phyloP scores from a whole-genome alignment of 2,113 vertebrate genomes.

The Cebidichthys violaceus region DNA sequence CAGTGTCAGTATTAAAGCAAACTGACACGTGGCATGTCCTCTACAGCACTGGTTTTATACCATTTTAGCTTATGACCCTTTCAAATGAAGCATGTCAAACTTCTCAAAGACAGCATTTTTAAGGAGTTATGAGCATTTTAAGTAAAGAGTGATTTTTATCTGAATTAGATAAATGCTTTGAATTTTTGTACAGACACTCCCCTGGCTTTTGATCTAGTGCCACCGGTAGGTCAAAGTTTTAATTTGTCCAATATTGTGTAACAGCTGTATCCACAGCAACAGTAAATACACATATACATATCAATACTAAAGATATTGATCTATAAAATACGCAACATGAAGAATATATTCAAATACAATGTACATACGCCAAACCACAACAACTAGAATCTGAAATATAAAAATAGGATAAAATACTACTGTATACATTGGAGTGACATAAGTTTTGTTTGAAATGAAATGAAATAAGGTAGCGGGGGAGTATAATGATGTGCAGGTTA shows the following conservation, averaged over 20 bases:
- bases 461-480: too few relatives aligned
- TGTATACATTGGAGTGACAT: not conserved
- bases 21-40: not conserved
- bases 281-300: not conserved
- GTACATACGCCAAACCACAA: not conserved
- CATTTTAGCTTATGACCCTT: not conserved
- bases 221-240: not conserved
- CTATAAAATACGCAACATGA: not conserved
- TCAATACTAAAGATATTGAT: not conserved
- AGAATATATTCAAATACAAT: not conserved
- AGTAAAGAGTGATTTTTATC: not conserved
- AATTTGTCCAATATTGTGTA: not conserved
- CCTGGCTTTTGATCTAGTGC: not conserved
- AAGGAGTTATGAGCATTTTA: not conserved
- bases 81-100: not conserved
- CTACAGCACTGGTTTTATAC: not conserved
- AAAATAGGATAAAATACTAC: not conserved
- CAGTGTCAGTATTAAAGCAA: not conserved
- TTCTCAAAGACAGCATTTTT: not conserved
- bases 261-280: not conserved
- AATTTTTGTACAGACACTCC: not conserved
- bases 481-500: too few relatives aligned
- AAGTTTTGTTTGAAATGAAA: not conserved
- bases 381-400: not conserved
- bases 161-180: not conserved